Evolutionary conservation across 1,140 invertebrate species (phyloP).

Genomic region (Pseudobourletiella spinata): DNA sequence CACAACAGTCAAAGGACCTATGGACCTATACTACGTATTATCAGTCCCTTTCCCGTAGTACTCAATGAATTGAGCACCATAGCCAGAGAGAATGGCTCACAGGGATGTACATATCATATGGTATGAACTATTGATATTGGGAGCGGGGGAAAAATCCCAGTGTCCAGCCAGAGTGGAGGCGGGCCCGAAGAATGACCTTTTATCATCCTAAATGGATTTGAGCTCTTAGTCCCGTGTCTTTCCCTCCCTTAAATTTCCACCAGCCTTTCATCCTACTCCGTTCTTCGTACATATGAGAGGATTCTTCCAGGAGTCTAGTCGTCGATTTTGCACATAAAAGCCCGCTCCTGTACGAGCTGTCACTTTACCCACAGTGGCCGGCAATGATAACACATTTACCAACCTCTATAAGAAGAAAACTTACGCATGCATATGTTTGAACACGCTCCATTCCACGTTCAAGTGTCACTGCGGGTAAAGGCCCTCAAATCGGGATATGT

Average conservation of each 20-base stretch:
- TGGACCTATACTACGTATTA: not conserved
- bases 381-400: no score
- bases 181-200: slow-evolving; percentile 7
- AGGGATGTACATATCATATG: no score
- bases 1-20: no score
- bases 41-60: not conserved
- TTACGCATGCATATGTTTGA: no score
- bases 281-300: not conserved
- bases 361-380: no score
- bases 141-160: not conserved
- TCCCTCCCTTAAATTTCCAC: not conserved
- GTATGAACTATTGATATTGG: slow-evolving; percentile 1
- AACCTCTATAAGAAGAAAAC: no score
- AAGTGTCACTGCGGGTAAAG: no score
- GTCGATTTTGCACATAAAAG: no score
- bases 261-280: not conserved
- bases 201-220: slow-evolving; percentile 13
- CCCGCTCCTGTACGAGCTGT: no score
- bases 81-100: no score
- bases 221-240: slow-evolving; percentile 8
- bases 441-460: no score
- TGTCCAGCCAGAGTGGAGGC: slow-evolving; percentile 9
- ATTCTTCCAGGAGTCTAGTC: not conserved
- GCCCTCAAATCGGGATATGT: no score
- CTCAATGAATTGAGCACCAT: not conserved